Base-by-base conservation (phyloP, 2,888 invertebrate genomes). In the Drosophila siamana region DNA sequence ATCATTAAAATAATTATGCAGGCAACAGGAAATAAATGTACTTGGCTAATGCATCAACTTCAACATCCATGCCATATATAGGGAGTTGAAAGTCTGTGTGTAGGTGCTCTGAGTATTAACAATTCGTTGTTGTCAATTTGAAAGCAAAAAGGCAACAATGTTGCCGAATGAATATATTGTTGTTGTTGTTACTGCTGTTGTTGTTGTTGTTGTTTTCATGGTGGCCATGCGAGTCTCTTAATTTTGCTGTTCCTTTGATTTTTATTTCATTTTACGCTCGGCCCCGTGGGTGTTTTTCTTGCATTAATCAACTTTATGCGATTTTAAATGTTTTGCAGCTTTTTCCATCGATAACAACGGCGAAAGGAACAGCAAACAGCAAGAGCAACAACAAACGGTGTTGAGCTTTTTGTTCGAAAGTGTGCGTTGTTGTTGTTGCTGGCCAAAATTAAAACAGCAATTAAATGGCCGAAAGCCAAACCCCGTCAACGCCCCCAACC, bases 381-480 rank as follows among this genome's bases (percentile, higher is more conserved):
- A 47, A 19, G 11, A 47, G 30, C 47, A 40, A 40, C 8, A 16
- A 16, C 15, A 50, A 36, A 54, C 60, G 24, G 55, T 56, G 7
- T 33, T 50, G 33, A 16, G 44, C 48, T 36, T 62, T 52, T 73
- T 69, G 51, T 67, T 19, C 41, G 41, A 41, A 54, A 43, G 38
- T 38, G 54, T 15, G 57, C 60, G 43, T 9, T 63, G 60, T 38
- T 57, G 54, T 38, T 64, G 57, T 60, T 74, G 52, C 60, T 65
- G 68, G 77, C 62, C 69, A 54, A 84, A 85, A 87, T 85, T 78
- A 88, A 88, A 88, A 88, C 83, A 86, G 83, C 86, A 84, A 86
- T 86, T 80, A 84, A 88, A 86, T 86, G 83, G 80, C 83, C 86
- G 80, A 88, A 84, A 88, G 86, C 74, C 83, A 88, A 87, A 66